Percentiles rank a stretch among this genome's conserved stretches.
phyloP scores from a whole-genome alignment of 1,140 invertebrate genomes.

The Apis cerana region DNA sequence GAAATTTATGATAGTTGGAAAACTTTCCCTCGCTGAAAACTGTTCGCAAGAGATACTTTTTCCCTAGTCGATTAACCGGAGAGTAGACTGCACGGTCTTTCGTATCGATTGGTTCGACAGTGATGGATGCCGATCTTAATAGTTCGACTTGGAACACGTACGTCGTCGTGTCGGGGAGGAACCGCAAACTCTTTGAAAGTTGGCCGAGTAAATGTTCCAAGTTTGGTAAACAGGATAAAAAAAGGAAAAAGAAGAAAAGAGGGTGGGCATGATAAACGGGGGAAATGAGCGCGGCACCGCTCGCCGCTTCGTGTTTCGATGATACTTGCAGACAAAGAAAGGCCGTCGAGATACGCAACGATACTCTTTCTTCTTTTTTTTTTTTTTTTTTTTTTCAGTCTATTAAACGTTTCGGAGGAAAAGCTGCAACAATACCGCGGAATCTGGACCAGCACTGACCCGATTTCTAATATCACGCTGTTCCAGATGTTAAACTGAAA shows the following conservation, averaged over 20 bases:
- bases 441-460: constrained; percentile 45
- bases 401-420: constrained; percentile 24
- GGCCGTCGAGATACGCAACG: constrained; percentile 3
- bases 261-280: background rate
- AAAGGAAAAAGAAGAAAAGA: no score
- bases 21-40: constrained; percentile 19
- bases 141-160: constrained; percentile 35
- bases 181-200: constrained; percentile 18
- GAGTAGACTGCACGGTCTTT: constrained; percentile 1
- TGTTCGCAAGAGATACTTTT: constrained; percentile 20
- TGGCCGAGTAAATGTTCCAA: constrained; percentile 6
- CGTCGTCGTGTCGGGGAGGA: background rate
- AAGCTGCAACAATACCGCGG: constrained; percentile 33
- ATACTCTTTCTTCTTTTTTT: background rate
- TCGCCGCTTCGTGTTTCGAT: constrained; percentile 1
- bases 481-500: constrained; percentile 37
- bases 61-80: constrained; percentile 39
- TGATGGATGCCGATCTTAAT: constrained; percentile 52
- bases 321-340: constrained; percentile 27
- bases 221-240: constrained; percentile 6
- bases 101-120: constrained; percentile 43
- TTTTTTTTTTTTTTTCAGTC: background rate
- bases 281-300: background rate
- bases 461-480: constrained; percentile 46
- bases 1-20: background rate